Evolutionary conservation across 2,888 invertebrate species (phyloP).

Genomic region (Xiphydria camelus): DNA sequence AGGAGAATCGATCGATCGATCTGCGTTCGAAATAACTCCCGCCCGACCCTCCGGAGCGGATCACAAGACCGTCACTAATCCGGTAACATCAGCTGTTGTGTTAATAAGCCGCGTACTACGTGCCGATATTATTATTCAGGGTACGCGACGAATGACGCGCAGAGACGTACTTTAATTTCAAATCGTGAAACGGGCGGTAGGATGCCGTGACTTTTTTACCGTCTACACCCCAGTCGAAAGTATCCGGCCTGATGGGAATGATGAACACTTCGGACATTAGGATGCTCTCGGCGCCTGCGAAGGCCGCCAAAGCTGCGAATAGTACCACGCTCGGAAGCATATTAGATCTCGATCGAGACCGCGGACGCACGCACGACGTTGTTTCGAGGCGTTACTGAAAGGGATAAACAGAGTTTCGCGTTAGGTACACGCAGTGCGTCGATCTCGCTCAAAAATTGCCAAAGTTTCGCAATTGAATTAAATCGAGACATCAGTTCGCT

Average conservation of each 20-base stretch:
- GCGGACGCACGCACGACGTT: too few species aligned
- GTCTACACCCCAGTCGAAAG: slow-evolving; percentile 81
- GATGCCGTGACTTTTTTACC: slow-evolving; percentile 55
- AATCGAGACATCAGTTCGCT: too few species aligned
- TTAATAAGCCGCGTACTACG: not conserved
- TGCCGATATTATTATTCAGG: not conserved
- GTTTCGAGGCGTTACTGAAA: too few species aligned
- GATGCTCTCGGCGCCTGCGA: slow-evolving; percentile 59
- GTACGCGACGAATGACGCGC: not conserved
- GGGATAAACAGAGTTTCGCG: too few species aligned
- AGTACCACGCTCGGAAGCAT: slow-evolving; percentile 21
- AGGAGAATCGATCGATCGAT: too few species aligned
- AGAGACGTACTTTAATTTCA: not conserved
- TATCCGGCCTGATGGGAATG: slow-evolving; percentile 73
- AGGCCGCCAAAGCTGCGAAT: slow-evolving; percentile 34
- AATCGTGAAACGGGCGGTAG: not conserved
- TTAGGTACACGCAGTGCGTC: too few species aligned
- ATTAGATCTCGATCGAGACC: slow-evolving; percentile 6
- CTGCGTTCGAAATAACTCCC: too few species aligned
- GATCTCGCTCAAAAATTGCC: too few species aligned
- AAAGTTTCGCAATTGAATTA: too few species aligned
- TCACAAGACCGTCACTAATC: too few species aligned
- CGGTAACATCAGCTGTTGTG: not conserved
- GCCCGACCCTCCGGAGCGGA: too few species aligned
- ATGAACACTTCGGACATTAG: slow-evolving; percentile 77